These are phyloP conservation scores for Drosophila peninsularis DNA, from an alignment of 2,888 invertebrate genomes.

Conservation along the genomic window DNA sequence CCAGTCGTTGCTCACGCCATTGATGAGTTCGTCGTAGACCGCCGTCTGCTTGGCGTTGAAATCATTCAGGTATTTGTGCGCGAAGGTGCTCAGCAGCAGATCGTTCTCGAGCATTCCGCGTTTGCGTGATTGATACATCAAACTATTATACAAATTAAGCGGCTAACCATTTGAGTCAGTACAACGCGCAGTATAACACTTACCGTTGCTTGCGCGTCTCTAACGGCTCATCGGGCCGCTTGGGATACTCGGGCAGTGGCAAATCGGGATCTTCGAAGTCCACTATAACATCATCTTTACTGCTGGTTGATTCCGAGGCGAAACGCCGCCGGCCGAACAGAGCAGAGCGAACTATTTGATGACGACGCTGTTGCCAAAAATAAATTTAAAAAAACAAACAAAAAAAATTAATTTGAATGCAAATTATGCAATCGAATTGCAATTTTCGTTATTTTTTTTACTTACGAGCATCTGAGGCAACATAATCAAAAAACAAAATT, in stretches of 20 bases:
- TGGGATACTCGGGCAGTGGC: constrained; percentile 87
- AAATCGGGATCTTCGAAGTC: constrained; percentile 82
- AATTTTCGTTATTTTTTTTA: neutral
- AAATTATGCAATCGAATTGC: constrained; percentile 26
- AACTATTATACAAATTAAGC: too few species aligned
- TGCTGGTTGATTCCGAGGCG: neutral
- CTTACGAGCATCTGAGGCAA: constrained; percentile 39
- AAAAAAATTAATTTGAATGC: constrained; percentile 7
- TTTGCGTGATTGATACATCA: constrained; percentile 97
- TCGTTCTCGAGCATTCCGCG: constrained; percentile 98
- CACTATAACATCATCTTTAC: constrained; percentile 41
- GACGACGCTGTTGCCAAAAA: constrained; percentile 38
- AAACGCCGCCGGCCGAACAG: constrained; percentile 29
- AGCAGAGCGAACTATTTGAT: constrained; percentile 34
- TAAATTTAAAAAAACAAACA: neutral
- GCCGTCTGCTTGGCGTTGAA: constrained; percentile 90
- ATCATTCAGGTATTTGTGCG: constrained; percentile 90
- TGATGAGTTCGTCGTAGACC: constrained; percentile 94
- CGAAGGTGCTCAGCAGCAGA: constrained; percentile 95
- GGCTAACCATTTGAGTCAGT: too few species aligned
- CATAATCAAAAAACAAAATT: constrained; percentile 22
- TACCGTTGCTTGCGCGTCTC: constrained; percentile 88
- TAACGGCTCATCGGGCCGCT: constrained; percentile 87
- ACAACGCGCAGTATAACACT: constrained; percentile 20
- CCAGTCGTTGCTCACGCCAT: constrained; percentile 98